Conservation (phyloP, 2,113 vertebrate species). For the Vulpes ferrilata region DNA sequence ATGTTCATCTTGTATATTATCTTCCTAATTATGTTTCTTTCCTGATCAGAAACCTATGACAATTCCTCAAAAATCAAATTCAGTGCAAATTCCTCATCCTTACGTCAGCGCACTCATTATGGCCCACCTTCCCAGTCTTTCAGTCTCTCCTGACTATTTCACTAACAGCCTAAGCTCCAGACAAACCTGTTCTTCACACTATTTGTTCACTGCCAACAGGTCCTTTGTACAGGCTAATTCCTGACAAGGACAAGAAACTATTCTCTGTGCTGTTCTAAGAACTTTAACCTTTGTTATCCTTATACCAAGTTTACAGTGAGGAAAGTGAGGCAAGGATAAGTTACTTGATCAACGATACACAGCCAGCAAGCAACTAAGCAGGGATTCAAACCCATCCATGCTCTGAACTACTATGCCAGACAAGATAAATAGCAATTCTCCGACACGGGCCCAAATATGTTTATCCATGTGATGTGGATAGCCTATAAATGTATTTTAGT, state of each 20-base stretch:
- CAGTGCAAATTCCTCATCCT: not conserved
- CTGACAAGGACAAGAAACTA: not conserved
- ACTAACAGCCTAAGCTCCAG: not conserved
- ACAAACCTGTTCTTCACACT: not conserved
- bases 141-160: not conserved
- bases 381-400: not conserved
- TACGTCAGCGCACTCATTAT: not conserved
- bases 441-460: not conserved
- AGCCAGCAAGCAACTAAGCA: not conserved
- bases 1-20: not conserved
- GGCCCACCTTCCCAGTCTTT: not conserved
- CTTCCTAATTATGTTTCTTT: slow-evolving; percentile 46
- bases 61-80: slow-evolving; percentile 48
- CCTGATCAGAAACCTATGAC: not conserved
- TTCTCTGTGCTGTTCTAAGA: not conserved
- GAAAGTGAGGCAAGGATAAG: not conserved
- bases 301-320: slow-evolving; percentile 5
- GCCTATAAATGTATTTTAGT: not conserved
- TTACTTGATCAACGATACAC: slow-evolving; percentile 15
- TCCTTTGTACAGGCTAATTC: not conserved
- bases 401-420: not conserved
- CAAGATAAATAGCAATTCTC: not conserved
- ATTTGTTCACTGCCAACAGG: not conserved
- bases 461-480: not conserved
- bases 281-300: not conserved